phyloP scores from a whole-genome alignment of 2,797 vertebrate genomes.

The Acanthis flammea region DNA sequence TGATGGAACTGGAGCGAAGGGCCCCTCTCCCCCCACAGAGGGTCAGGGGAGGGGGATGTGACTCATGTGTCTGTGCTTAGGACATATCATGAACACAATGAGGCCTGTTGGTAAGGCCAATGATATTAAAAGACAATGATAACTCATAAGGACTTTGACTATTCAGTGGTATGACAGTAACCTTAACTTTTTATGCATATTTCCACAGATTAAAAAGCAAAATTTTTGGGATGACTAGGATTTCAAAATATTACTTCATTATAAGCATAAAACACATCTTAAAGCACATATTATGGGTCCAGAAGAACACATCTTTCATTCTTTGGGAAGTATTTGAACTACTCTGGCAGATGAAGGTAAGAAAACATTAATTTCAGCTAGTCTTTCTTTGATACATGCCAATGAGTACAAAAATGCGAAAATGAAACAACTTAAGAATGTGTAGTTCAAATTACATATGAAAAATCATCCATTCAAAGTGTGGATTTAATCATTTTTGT shows the following conservation, averaged over 20 bases:
- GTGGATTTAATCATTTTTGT: conserved; percentile 64
- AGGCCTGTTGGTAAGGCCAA: neutral
- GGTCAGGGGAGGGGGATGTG: neutral
- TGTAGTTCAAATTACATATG: conserved; percentile 50
- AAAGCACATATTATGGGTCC: neutral
- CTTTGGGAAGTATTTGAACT: conserved; percentile 17
- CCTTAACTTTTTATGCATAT: neutral
- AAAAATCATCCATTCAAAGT: conserved; percentile 34
- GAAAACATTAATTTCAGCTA: conserved; percentile 42
- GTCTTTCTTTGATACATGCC: conserved; percentile 4
- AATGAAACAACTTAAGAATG: conserved; percentile 61
- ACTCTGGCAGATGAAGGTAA: conserved; percentile 26
- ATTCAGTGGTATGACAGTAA: conserved; percentile 29
- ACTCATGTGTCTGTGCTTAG: neutral
- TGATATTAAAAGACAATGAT: conserved; percentile 16
- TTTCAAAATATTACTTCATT: conserved; percentile 53
- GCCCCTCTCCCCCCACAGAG: neutral
- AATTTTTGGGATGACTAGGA: neutral
- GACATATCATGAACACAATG: neutral
- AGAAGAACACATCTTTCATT: neutral
- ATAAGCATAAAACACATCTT: neutral
- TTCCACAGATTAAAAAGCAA: conserved; percentile 30
- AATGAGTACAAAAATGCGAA: conserved; percentile 35
- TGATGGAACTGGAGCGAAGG: neutral
- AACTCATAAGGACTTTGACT: conserved; percentile 35